A percentile compares a stretch with the other conserved stretches of the same genome.
These are phyloP conservation scores for Platalea minor DNA, from an alignment of 2,797 vertebrate genomes.

Conservation along the genomic window DNA sequence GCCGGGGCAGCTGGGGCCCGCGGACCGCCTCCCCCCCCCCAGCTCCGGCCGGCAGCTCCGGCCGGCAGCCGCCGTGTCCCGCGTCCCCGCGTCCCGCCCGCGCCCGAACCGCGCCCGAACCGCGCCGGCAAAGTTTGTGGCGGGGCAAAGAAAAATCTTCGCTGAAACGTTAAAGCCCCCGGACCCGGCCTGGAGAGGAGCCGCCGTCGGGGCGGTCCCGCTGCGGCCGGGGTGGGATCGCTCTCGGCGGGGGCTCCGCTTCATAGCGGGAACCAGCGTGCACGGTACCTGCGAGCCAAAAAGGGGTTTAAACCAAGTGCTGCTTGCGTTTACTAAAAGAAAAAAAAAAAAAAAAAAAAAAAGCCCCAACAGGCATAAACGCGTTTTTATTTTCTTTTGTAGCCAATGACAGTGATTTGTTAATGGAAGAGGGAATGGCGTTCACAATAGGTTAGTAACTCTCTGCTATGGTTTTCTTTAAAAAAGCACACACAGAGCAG, in stretches of 20 bases:
- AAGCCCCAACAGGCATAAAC: background rate
- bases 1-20: background rate
- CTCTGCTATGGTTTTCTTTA: background rate
- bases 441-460: constrained; percentile 91
- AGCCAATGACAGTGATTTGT: constrained; percentile 89
- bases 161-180: background rate
- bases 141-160: background rate
- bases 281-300: background rate
- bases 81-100: background rate
- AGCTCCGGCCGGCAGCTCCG: background rate
- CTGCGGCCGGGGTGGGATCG: background rate
- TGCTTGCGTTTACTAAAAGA: background rate
- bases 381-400: constrained; percentile 59
- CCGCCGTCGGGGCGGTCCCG: background rate
- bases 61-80: background rate
- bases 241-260: background rate
- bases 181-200: background rate
- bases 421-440: constrained; percentile 95
- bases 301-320: background rate
- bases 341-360: background rate
- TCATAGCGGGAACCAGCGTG: background rate
- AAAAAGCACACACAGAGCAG: background rate
- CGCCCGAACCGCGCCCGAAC: background rate
- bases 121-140: background rate
- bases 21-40: background rate